Conservation (phyloP, 2,888 invertebrate species). For the Petrophora chlorosata region DNA sequence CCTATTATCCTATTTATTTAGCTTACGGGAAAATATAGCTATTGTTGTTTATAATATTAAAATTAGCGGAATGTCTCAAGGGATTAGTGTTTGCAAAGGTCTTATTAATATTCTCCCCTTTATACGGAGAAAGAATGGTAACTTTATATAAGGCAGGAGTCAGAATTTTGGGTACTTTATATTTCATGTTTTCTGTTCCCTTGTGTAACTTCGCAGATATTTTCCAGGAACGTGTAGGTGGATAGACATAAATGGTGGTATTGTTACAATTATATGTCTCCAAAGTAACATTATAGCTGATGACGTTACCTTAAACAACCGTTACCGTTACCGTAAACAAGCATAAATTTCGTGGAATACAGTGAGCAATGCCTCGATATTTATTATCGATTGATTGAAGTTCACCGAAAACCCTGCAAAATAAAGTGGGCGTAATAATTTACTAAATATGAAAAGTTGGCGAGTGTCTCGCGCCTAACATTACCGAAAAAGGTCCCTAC, state of each 20-base stretch:
- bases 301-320: too few species aligned
- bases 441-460: constrained; percentile 24
- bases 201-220: constrained; percentile 7
- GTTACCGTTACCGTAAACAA: too few species aligned
- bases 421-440: constrained; percentile 18
- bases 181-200: constrained; percentile 12
- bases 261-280: too few species aligned
- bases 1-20: constrained; percentile 26
- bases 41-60: constrained; percentile 39
- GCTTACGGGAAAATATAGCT: constrained; percentile 41
- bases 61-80: constrained; percentile 37
- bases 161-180: constrained; percentile 11
- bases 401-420: too few species aligned
- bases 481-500: not conserved
- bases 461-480: not conserved
- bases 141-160: constrained; percentile 1
- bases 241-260: not conserved
- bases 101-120: constrained; percentile 21
- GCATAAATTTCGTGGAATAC: too few species aligned
- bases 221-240: not conserved
- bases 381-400: too few species aligned
- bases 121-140: not conserved
- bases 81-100: constrained; percentile 32
- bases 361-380: too few species aligned
- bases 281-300: too few species aligned